Evolutionary conservation across 2,113 vertebrate species (phyloP).

Genomic region (Tylochromis polylepis): DNA sequence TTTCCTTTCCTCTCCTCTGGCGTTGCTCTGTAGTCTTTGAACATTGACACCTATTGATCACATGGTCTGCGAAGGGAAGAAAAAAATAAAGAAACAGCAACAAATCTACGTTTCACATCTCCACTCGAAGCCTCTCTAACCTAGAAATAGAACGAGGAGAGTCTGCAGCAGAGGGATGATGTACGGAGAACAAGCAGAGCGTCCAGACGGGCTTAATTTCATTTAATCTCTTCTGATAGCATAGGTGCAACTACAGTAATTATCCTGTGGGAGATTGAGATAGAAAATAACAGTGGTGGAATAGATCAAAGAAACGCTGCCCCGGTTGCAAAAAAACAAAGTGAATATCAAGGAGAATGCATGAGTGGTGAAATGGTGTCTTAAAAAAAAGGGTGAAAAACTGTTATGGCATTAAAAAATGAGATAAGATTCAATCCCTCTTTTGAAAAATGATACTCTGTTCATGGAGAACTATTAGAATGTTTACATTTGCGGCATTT

Average conservation of each 20-base stretch:
- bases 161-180: conserved; percentile 3
- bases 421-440: conserved; percentile 68
- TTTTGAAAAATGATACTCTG: conserved; percentile 73
- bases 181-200: conserved; percentile 13
- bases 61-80: conserved; percentile 20
- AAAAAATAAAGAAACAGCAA: not conserved
- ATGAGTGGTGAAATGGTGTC: conserved; percentile 39
- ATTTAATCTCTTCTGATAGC: conserved; percentile 69
- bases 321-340: conserved; percentile 52
- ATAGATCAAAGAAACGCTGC: conserved; percentile 57
- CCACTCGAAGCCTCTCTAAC: conserved; percentile 49
- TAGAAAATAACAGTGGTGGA: conserved; percentile 56
- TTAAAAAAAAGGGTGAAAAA: conserved; percentile 17
- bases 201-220: conserved; percentile 67
- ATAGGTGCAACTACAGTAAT: conserved; percentile 65
- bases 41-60: conserved; percentile 62
- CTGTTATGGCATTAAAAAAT: conserved; percentile 54
- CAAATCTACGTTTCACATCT: conserved; percentile 53
- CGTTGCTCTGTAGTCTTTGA: conserved; percentile 40
- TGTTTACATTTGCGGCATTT: conserved; percentile 80
- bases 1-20: not conserved
- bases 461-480: conserved; percentile 74
- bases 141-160: conserved; percentile 44
- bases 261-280: conserved; percentile 62
- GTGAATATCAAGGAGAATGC: conserved; percentile 67